A percentile compares a stretch with the other conserved stretches of the same genome.
These are phyloP conservation scores for Drosophila nebulosa DNA, from an alignment of 1,140 invertebrate species.

Conservation along the genomic window DNA sequence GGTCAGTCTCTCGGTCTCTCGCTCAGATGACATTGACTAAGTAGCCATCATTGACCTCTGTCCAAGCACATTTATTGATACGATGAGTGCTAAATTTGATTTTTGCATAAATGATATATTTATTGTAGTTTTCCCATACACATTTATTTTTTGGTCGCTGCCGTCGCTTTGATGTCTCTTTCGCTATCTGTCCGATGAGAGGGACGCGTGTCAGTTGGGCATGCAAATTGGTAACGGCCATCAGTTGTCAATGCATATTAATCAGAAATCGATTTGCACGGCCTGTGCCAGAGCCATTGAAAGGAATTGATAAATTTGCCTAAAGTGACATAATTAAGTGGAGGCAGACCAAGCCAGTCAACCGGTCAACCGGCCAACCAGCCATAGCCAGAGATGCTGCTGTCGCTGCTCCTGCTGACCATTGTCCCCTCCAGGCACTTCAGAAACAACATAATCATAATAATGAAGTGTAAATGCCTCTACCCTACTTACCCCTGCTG, in stretches of 20 bases:
- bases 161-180: background rate
- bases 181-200: background rate
- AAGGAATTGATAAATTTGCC: conserved; percentile 59
- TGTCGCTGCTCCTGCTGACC: conserved; percentile 6
- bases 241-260: conserved; percentile 57
- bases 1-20: background rate
- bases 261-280: conserved; percentile 71
- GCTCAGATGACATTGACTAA: conserved; percentile 43
- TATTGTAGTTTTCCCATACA: background rate
- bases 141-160: background rate
- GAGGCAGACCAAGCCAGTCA: conserved; percentile 6
- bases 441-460: conserved; percentile 40
- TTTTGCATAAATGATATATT: conserved; percentile 47
- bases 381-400: background rate
- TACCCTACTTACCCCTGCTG: conserved; percentile 24
- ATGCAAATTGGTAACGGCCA: conserved; percentile 69
- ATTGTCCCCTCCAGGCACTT: conserved; percentile 9
- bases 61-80: conserved; percentile 65
- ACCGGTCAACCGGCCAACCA: conserved; percentile 44
- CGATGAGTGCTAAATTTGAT: conserved; percentile 12
- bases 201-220: conserved; percentile 55
- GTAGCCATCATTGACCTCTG: conserved; percentile 69
- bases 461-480: conserved; percentile 72
- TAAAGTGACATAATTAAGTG: conserved; percentile 67
- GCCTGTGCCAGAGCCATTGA: background rate